Base-by-base conservation (phyloP, 2,797 vertebrate genomes). In the Alcedo atthis region DNA sequence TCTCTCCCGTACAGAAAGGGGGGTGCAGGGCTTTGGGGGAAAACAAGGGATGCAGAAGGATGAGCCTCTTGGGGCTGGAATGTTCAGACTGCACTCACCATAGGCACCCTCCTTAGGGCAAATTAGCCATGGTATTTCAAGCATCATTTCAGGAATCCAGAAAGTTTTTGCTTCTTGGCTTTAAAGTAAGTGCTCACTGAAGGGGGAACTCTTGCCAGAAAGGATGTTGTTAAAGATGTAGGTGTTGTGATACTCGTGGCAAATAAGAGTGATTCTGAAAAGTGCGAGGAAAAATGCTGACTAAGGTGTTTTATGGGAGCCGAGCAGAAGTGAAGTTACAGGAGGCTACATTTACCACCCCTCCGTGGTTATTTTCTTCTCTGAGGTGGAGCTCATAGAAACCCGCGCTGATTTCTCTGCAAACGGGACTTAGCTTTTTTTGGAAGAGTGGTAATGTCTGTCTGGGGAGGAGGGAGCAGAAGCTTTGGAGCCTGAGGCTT, bases 401-500 rank as follows among this genome's bases (percentile, higher is more conserved):
- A 32, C 46, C 10, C 35, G 2, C 12, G 9, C 17, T 26, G 77
- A 30, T 64, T 87, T 54, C 53, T 74, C 68, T 75, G 55, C 54
- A 53, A 80, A 59, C 48, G 62, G 51, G 46, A 32, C 22, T 53
- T 48, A 7, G n/a, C 1, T 48, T 58, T 49, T 69, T 35, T 25
- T 2, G 61, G 67, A 32, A 51, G 66, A 33, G 55, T 35, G 40
- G 71, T 63, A 66, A 59, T n/a, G 75, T 57, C 35, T 35, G 58
- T 2, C 37, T 21, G 25, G 74, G 79, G 80, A 91, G 53, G 81
- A 71, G 45, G 75, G 51, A 83, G 17, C 28, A 63, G 49, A 30
- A 35, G 24, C 74, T 94, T 32, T 81, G 51, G 40, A 92, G 74
- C 74, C 58, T 62, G 83, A 86, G 77, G 75, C 63, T 95, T 46